A percentile compares a stretch with the other conserved stretches of the same genome.
Evolutionary conservation across 2,113 vertebrate genomes (phyloP).

Genomic region (Tympanuchus pallidicinctus): DNA sequence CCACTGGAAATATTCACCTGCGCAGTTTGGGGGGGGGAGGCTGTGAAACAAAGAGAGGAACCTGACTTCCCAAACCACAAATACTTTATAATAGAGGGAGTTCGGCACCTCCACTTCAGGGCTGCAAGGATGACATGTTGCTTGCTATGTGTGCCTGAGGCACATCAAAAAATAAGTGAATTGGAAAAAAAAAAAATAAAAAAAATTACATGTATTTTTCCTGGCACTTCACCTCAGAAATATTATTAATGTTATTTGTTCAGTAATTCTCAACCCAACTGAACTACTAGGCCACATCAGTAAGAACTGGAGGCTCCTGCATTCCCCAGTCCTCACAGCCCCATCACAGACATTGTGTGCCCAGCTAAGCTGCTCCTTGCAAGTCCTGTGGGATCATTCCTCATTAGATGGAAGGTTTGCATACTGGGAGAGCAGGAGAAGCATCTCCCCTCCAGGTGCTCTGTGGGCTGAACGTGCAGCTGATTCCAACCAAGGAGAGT

Average conservation of each 20-base stretch:
- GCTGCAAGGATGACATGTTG: accelerated
- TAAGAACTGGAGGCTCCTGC: not conserved
- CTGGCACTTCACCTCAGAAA: not conserved
- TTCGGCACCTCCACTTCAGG: not conserved
- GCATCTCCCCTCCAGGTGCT: too few species aligned
- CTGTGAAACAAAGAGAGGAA: not conserved
- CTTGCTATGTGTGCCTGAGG: accelerated
- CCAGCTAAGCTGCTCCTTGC: not conserved
- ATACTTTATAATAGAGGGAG: too few species aligned
- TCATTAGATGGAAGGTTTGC: not conserved
- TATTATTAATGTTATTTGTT: not conserved
- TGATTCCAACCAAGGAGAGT: too few species aligned
- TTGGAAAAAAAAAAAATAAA: not conserved
- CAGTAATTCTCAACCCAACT: not conserved
- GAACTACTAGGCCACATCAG: accelerated
- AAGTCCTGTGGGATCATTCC: not conserved
- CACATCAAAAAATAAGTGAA: accelerated
- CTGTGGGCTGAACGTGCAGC: too few species aligned
- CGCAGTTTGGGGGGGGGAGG: not conserved
- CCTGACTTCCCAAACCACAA: not conserved
- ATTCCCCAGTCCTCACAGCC: accelerated
- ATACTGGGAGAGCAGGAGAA: not conserved
- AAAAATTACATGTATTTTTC: not conserved
- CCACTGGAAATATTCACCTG: not conserved
- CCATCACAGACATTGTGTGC: accelerated